Evolutionary conservation across 2,113 vertebrate species (phyloP), one percentile per base, ranked within the genome.

Genomic region (Mesocricetus auratus): DNA sequence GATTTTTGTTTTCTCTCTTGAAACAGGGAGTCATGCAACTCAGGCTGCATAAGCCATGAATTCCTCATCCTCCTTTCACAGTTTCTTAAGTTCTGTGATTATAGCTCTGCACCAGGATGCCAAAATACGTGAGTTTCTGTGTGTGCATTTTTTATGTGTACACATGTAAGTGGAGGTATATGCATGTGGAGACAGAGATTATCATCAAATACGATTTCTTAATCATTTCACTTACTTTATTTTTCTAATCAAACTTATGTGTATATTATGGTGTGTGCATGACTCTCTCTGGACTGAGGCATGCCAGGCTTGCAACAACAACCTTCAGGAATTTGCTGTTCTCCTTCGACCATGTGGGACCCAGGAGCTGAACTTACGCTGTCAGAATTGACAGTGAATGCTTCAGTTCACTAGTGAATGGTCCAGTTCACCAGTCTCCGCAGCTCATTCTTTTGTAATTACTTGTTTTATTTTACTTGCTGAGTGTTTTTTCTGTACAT

Each of bases 341-440:
- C 77, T 36, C 47, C 7, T 79, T 56, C 78, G 3, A 58, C 78
- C 33, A n/a, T 24, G 21, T 58, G 6, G 53, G 6, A 39, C 11
- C 22, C 21, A 7, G 21, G 5, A 0, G 5, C 53, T 58, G 53
- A 58, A 39, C 10, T 82, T 12, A 26, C 1, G 2, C 1, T 82
- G 2, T n/a, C 33, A 58, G 12, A 3, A 2, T 22, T 26, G 1
- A 15, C 22, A 1, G 21, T 24, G 36, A 58, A 6, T 58, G 3
- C 33, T 13, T n/a, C 24, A n/a, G n/a, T 2, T 7, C 4, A 31
- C n/a, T n/a, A n/a, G n/a, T n/a, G n/a, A n/a, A n/a, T 29, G 5
- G 12, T 2, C 53, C 17, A 7, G 22, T 13, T 58, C 1, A 22
- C 50, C 17, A 22, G 45, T 5, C 77, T 36, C 74, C 5, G 7